These are phyloP conservation scores for Xyrauchen texanus DNA, from an alignment of 2,113 vertebrate genomes.

Conservation along the genomic window DNA sequence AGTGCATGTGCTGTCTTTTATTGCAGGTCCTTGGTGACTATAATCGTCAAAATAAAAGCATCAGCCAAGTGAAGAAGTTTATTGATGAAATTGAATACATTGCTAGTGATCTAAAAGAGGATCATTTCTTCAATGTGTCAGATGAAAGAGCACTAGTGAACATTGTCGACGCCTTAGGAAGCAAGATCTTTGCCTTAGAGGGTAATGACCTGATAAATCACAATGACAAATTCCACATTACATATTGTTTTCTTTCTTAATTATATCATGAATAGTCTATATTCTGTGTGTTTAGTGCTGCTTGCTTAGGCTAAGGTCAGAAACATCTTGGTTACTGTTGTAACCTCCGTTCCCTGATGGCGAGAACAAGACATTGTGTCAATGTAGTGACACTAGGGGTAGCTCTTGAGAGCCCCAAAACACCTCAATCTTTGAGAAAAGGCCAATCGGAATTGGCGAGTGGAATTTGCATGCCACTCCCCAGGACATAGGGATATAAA, in stretches of 20 bases:
- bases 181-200: constrained; percentile 94
- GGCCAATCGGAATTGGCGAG: too few species aligned
- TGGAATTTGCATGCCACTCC: too few species aligned
- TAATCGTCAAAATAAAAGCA: constrained; percentile 86
- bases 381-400: too few species aligned
- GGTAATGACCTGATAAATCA: constrained; percentile 70
- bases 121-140: constrained; percentile 97
- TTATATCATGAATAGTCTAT: not conserved
- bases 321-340: too few species aligned
- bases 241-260: too few species aligned
- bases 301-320: not conserved
- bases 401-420: too few species aligned
- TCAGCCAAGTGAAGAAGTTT: constrained; percentile 78
- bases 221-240: too few species aligned
- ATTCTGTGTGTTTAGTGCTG: not conserved
- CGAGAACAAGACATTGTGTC: too few species aligned
- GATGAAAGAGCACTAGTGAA: constrained; percentile 87
- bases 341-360: too few species aligned
- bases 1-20: not conserved
- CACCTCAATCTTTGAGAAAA: too few species aligned
- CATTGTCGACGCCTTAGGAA: constrained; percentile 89
- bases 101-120: constrained; percentile 82
- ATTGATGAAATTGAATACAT: constrained; percentile 90
- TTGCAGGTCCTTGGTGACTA: constrained; percentile 93
- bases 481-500: too few species aligned